Evolutionary conservation across 2,113 vertebrate species (phyloP).

Genomic region (Rhynchopsitta pachyrhyncha): DNA sequence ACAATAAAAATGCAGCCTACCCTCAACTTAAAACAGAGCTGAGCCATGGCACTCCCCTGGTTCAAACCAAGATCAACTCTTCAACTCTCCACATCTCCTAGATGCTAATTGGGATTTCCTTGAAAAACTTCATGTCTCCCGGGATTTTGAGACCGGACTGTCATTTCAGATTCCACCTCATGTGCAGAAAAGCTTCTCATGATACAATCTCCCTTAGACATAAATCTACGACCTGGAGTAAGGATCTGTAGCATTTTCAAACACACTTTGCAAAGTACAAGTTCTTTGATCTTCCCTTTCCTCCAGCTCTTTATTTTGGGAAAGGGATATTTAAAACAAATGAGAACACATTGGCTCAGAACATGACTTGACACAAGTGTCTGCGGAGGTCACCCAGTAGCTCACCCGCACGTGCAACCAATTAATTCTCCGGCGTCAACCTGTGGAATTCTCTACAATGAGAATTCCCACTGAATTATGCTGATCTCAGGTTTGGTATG

Average conservation of each 20-base stretch:
- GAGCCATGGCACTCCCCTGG: not conserved
- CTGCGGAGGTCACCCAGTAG: not conserved
- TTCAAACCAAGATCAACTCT: not conserved
- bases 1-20: not conserved
- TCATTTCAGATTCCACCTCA: not conserved
- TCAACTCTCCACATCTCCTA: not conserved
- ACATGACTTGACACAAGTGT: not conserved
- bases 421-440: not conserved
- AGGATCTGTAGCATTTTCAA: not conserved
- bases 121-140: not conserved
- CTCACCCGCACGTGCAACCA: not conserved
- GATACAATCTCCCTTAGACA: not conserved
- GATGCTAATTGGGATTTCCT: not conserved
- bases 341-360: not conserved
- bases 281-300: not conserved
- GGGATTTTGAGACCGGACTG: not conserved
- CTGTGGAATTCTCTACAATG: not conserved
- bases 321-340: not conserved
- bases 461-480: not conserved
- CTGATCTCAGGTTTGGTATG: not conserved
- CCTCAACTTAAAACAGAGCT: not conserved
- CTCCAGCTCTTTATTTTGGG: not conserved
- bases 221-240: not conserved
- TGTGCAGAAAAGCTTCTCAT: not conserved
- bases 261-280: not conserved